A percentile compares a stretch with the other conserved stretches of the same genome.
phyloP scores from a whole-genome alignment of 2,888 invertebrate genomes.

The Kryphioiulus occultus region DNA sequence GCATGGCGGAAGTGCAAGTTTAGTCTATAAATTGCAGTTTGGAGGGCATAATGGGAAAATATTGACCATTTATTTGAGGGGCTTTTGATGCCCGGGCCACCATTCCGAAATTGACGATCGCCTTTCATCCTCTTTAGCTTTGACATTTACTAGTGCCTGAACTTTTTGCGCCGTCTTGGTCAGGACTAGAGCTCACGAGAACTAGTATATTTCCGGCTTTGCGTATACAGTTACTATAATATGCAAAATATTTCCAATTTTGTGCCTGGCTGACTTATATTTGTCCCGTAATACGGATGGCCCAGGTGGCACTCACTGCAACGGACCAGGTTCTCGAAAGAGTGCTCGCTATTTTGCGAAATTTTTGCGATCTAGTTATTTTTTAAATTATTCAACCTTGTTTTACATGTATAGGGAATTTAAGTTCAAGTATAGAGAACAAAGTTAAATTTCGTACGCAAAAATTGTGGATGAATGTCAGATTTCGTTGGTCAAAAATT shows the following conservation, averaged over 20 bases:
- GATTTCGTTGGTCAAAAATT: no score
- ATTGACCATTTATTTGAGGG: constrained; percentile 27
- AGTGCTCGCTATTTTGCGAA: background rate
- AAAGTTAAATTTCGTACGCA: no score
- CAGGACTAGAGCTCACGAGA: background rate
- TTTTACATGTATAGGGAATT: no score
- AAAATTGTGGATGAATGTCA: no score
- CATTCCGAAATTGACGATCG: background rate
- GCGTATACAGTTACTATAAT: background rate
- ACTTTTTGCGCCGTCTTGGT: constrained; percentile 21
- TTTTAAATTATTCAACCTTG: background rate
- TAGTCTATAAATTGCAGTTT: constrained; percentile 40
- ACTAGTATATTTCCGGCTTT: background rate
- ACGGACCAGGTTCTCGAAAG: background rate
- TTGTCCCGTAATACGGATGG: background rate
- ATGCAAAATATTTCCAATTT: constrained; percentile 14
- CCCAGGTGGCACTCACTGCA: background rate
- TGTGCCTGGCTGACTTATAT: background rate
- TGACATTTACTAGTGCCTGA: constrained; percentile 2
- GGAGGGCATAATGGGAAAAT: constrained; percentile 42
- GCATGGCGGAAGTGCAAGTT: background rate
- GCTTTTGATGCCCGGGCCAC: constrained; percentile 27
- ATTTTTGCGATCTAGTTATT: background rate
- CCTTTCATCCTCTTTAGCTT: constrained; percentile 6
- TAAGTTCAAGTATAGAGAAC: no score